Conservation (phyloP, 2,888 invertebrate genomes). For the Drosophila ezoana region DNA sequence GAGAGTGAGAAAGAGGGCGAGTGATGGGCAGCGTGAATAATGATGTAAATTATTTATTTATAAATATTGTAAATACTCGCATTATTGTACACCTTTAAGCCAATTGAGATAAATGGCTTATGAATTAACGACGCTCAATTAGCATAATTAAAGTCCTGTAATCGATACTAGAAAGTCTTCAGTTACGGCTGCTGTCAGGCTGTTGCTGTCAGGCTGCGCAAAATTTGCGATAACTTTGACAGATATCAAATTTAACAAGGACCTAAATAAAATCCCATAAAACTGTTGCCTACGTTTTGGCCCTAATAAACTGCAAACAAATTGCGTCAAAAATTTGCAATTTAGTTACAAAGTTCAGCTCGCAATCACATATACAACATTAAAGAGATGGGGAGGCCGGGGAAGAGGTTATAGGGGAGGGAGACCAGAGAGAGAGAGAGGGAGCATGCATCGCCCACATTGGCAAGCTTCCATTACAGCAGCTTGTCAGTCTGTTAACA, state of each 20-base stretch:
- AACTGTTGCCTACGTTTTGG: conserved; percentile 15
- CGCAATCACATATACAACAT: conserved; percentile 16
- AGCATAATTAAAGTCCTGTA: conserved; percentile 34
- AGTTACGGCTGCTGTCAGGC: conserved; percentile 13
- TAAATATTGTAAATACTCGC: conserved; percentile 54
- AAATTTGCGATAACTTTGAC: conserved; percentile 9
- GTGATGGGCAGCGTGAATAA: conserved; percentile 18
- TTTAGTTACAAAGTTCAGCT: conserved; percentile 48
- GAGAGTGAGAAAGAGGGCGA: background rate
- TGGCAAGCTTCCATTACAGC: conserved; percentile 47
- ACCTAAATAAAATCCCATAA: background rate
- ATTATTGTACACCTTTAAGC: conserved; percentile 56
- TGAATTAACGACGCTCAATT: conserved; percentile 35
- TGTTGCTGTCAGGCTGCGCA: background rate
- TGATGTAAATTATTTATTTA: conserved; percentile 35
- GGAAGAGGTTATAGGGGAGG: background rate
- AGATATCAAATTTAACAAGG: conserved; percentile 9
- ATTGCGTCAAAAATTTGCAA: conserved; percentile 52
- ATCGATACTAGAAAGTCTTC: background rate
- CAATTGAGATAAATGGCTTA: conserved; percentile 54
- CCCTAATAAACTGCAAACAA: conserved; percentile 28
- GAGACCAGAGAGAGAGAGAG: background rate
- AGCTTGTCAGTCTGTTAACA: conserved; percentile 64
- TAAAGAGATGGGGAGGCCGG: background rate
- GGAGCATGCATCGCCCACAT: background rate